Percentiles rank a stretch among this genome's conserved stretches.
Conservation (phyloP, 1,140 invertebrate species). For the Paralvinella palmiformis region DNA sequence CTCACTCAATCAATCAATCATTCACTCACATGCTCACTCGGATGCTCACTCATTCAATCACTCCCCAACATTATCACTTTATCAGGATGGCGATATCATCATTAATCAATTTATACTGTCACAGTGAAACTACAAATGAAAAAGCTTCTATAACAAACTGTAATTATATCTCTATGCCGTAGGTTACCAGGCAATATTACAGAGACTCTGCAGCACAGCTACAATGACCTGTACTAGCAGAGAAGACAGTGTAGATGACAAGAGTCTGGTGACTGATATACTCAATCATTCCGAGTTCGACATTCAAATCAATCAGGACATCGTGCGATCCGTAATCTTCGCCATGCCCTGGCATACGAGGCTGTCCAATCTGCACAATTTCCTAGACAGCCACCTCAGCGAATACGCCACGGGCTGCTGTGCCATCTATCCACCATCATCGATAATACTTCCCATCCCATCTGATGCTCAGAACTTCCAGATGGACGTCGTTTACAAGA, state of each 20-base stretch:
- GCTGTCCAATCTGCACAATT: slow-evolving; percentile 34
- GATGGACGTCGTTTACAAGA: slow-evolving; percentile 28
- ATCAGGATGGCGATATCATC: too few species aligned
- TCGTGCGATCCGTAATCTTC: slow-evolving; percentile 28
- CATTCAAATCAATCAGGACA: slow-evolving; percentile 34
- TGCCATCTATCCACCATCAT: slow-evolving; percentile 34
- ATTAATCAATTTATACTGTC: too few species aligned
- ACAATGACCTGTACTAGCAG: slow-evolving; percentile 22
- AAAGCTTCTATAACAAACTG: not conserved
- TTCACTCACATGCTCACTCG: not conserved
- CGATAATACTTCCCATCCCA: slow-evolving; percentile 20
- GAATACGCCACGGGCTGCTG: slow-evolving; percentile 34
- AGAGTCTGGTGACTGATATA: slow-evolving; percentile 38
- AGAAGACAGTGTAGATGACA: slow-evolving; percentile 24
- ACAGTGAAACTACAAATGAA: too few species aligned
- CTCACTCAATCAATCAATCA: not conserved
- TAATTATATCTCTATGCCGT: slow-evolving; percentile 6
- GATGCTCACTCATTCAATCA: not conserved
- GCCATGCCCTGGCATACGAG: slow-evolving; percentile 30
- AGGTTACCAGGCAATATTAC: slow-evolving; percentile 46
- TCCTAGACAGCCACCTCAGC: slow-evolving; percentile 29
- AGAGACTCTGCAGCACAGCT: slow-evolving; percentile 36
- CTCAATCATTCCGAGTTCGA: slow-evolving; percentile 38
- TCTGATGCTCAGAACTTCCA: slow-evolving; percentile 11
- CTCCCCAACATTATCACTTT: not conserved